Conservation (phyloP, 2,113 vertebrate genomes). For the Microtus ochrogaster region DNA sequence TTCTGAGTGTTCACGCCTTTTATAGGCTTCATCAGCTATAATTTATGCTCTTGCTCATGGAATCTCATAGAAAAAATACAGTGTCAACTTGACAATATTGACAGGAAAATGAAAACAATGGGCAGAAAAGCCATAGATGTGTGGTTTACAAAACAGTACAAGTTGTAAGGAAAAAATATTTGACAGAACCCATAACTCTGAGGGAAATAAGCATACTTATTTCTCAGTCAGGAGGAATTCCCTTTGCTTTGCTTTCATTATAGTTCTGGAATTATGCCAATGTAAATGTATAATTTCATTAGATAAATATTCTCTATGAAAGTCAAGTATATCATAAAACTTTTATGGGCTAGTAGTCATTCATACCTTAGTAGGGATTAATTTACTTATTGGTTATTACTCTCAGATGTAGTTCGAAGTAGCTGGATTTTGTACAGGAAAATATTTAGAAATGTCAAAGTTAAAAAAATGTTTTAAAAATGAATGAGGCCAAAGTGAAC, state of each 20-base stretch:
- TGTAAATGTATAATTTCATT: slow-evolving; percentile 38
- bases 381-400: slow-evolving; percentile 25
- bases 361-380: slow-evolving; percentile 4
- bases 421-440: slow-evolving; percentile 57
- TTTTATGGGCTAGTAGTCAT: neutral
- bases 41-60: neutral
- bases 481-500: slow-evolving; percentile 41
- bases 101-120: neutral
- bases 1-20: neutral
- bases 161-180: slow-evolving; percentile 18
- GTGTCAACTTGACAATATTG: neutral
- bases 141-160: neutral
- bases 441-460: slow-evolving; percentile 66
- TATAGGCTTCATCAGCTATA: neutral
- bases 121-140: neutral
- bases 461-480: slow-evolving; percentile 51
- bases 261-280: neutral
- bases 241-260: neutral
- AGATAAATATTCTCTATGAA: slow-evolving; percentile 54
- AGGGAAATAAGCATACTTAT: slow-evolving; percentile 14
- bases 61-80: neutral
- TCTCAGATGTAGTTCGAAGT: slow-evolving; percentile 33
- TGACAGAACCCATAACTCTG: neutral
- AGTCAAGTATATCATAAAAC: slow-evolving; percentile 30
- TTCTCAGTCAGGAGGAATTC: slow-evolving; percentile 12